Percentiles rank a stretch among this genome's conserved stretches.
phyloP scores from a whole-genome alignment of 2,888 invertebrate genomes.

The Oligia latruncula region DNA sequence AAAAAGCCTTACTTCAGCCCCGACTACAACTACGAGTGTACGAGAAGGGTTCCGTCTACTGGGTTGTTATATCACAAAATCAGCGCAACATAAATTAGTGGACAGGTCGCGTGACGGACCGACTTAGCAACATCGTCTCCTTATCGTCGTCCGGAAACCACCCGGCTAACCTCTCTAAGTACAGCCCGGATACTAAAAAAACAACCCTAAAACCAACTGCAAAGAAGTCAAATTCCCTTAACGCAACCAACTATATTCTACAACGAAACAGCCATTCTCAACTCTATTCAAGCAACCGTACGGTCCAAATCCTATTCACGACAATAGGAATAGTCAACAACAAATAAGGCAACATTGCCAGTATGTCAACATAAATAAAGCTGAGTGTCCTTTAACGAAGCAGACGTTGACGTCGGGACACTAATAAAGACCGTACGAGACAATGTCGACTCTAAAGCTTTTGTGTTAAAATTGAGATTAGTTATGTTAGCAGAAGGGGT shows the following conservation, averaged over 20 bases:
- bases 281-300: slow-evolving; percentile 78
- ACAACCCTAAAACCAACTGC: slow-evolving; percentile 73
- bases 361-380: slow-evolving; percentile 90
- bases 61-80: slow-evolving; percentile 83
- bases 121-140: slow-evolving; percentile 86
- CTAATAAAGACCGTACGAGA: slow-evolving; percentile 80
- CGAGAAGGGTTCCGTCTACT: slow-evolving; percentile 79
- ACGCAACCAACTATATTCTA: slow-evolving; percentile 66
- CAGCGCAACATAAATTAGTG: slow-evolving; percentile 89
- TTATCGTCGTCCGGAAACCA: slow-evolving; percentile 87
- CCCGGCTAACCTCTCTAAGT: slow-evolving; percentile 74
- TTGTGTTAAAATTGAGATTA: slow-evolving; percentile 76
- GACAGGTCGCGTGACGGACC: slow-evolving; percentile 89
- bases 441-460: slow-evolving; percentile 80
- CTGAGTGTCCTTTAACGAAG: slow-evolving; percentile 90
- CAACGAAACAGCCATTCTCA: slow-evolving; percentile 69
- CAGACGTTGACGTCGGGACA: slow-evolving; percentile 87
- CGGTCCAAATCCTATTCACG: slow-evolving; percentile 72
- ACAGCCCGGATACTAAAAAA: slow-evolving; percentile 67
- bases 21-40: slow-evolving; percentile 53
- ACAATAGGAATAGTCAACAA: slow-evolving; percentile 76
- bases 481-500: slow-evolving; percentile 71
- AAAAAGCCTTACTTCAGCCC: slow-evolving; percentile 62
- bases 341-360: slow-evolving; percentile 88
- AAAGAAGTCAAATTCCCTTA: slow-evolving; percentile 80